Evolutionary conservation across 2,888 invertebrate species (phyloP).

Genomic region (Lymantria dispar): DNA sequence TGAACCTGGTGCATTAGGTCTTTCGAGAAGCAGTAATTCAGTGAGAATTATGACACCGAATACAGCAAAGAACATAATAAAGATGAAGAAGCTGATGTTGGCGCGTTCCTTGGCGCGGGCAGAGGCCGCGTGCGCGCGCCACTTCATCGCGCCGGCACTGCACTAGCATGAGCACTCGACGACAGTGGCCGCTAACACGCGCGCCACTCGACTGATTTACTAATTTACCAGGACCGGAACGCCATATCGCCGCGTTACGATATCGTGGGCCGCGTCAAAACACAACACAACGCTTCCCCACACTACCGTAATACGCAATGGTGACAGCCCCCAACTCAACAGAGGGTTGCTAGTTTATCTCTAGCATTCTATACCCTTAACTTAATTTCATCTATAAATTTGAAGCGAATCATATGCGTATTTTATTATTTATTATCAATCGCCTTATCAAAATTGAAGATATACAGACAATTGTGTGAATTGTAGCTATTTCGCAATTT

Average conservation of each 20-base stretch:
- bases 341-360: constrained; percentile 43
- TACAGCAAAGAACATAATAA: constrained; percentile 94
- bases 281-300: constrained; percentile 49
- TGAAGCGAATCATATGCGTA: too few species aligned
- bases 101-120: constrained; percentile 88
- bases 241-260: constrained; percentile 41
- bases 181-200: constrained; percentile 45
- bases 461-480: too few species aligned
- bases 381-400: not conserved
- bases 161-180: constrained; percentile 54
- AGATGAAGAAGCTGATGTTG: constrained; percentile 94
- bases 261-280: constrained; percentile 44
- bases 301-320: constrained; percentile 39
- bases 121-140: constrained; percentile 73
- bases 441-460: not conserved
- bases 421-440: not conserved
- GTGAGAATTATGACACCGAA: constrained; percentile 94
- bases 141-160: constrained; percentile 65
- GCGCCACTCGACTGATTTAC: constrained; percentile 56
- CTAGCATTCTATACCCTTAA: not conserved
- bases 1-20: constrained; percentile 79
- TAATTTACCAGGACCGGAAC: constrained; percentile 52
- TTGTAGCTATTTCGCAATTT: not conserved
- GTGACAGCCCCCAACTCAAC: constrained; percentile 33
- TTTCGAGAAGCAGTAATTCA: constrained; percentile 86